Percentiles rank a stretch among this genome's conserved stretches.
phyloP scores from a whole-genome alignment of 2,888 invertebrate genomes.

The Eudemis profundana region DNA sequence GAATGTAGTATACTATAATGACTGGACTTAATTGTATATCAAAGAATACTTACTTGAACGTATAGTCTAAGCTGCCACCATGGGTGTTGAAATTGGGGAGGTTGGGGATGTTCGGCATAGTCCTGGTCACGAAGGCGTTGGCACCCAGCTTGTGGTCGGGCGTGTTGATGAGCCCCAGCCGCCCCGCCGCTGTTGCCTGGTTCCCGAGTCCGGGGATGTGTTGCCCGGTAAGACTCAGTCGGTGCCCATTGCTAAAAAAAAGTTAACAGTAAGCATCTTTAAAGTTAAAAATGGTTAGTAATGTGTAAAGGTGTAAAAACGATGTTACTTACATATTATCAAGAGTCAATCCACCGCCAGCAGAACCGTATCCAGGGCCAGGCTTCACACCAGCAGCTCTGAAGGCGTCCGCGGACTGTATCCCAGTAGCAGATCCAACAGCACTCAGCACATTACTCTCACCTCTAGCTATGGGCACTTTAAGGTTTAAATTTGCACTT shows the following conservation, averaged over 20 bases:
- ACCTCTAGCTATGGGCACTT: slow-evolving; percentile 45
- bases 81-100: slow-evolving; percentile 49
- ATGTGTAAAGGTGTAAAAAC: neutral
- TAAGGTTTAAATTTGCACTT: slow-evolving; percentile 40
- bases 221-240: slow-evolving; percentile 42
- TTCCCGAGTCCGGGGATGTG: slow-evolving; percentile 51
- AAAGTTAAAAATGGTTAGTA: neutral
- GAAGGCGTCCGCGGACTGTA: slow-evolving; percentile 44
- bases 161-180: slow-evolving; percentile 48
- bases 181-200: slow-evolving; percentile 49
- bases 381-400: slow-evolving; percentile 50
- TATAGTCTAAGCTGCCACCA: slow-evolving; percentile 44
- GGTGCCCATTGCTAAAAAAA: slow-evolving; percentile 45
- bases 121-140: slow-evolving; percentile 51
- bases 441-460: slow-evolving; percentile 45
- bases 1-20: too few species aligned
- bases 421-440: slow-evolving; percentile 40
- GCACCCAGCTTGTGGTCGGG: slow-evolving; percentile 50
- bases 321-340: slow-evolving; percentile 61
- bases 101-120: slow-evolving; percentile 49
- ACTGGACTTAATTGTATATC: too few species aligned
- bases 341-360: slow-evolving; percentile 58
- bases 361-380: slow-evolving; percentile 49
- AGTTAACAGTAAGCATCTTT: neutral
- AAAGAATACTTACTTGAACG: slow-evolving; percentile 14